A percentile compares a stretch with the other conserved stretches of the same genome.
phyloP scores from a whole-genome alignment of 1,140 invertebrate species.

The Bombus huntii region DNA sequence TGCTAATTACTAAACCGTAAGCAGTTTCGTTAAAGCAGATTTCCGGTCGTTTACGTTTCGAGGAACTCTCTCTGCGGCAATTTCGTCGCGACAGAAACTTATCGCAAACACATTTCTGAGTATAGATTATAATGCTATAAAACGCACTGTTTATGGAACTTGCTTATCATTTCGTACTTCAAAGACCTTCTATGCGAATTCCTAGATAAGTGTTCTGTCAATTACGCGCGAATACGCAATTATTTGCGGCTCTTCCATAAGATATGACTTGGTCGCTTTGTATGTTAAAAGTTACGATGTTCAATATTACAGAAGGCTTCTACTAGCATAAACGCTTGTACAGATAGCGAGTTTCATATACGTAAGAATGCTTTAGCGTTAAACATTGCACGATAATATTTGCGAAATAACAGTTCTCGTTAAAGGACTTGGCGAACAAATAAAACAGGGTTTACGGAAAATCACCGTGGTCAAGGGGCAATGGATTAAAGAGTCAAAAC shows the following conservation, averaged over 20 bases:
- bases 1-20: slow-evolving; percentile 6
- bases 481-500: neutral
- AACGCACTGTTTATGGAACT: slow-evolving; percentile 29
- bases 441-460: neutral
- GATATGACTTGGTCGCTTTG: neutral
- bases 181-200: slow-evolving; percentile 1
- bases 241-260: neutral
- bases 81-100: slow-evolving; percentile 15
- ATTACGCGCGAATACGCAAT: neutral
- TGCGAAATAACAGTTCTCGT: neutral
- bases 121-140: slow-evolving; percentile 44
- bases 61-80: slow-evolving; percentile 17
- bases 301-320: neutral
- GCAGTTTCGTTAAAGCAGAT: slow-evolving; percentile 20
- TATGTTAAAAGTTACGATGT: neutral
- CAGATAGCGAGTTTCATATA: neutral
- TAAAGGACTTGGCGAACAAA: neutral
- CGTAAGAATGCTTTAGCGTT: no score
- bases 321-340: neutral
- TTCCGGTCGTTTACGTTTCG: slow-evolving; percentile 41
- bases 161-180: slow-evolving; percentile 18
- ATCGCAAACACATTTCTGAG: slow-evolving; percentile 36
- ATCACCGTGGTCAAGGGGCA: neutral
- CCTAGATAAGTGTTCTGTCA: neutral
- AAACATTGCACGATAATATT: neutral